These are phyloP conservation scores for Tetranychus truncatus DNA, from an alignment of 2,888 invertebrate genomes.

Conservation along the genomic window DNA sequence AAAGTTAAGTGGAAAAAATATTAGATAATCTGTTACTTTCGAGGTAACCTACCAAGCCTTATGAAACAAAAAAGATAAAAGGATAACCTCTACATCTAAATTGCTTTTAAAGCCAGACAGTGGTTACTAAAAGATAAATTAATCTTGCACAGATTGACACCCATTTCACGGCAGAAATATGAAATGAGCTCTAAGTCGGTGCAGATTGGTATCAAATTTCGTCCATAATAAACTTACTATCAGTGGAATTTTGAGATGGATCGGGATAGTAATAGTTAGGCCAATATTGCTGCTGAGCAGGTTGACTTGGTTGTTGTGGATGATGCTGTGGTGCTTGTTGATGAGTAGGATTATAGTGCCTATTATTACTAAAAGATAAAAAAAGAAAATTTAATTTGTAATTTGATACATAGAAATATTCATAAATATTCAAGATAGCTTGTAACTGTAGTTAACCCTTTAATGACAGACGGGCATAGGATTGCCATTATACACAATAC, in stretches of 20 bases:
- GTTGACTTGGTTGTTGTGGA: slow-evolving; percentile 5
- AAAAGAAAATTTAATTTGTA: neutral
- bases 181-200: slow-evolving; percentile 16
- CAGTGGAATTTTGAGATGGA: neutral
- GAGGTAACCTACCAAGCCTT: neutral
- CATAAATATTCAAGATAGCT: neutral
- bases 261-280: slow-evolving; percentile 13
- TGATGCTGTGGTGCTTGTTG: neutral
- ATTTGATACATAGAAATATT: too few relatives aligned
- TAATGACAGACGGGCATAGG: neutral
- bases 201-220: neutral
- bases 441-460: neutral
- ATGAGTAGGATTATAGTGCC: neutral
- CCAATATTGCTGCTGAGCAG: slow-evolving; percentile 12
- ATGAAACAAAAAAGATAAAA: neutral
- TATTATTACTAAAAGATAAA: neutral
- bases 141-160: slow-evolving; percentile 19
- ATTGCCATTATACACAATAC: neutral
- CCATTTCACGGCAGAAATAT: neutral
- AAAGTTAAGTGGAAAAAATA: neutral
- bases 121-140: neutral
- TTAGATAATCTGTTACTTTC: neutral
- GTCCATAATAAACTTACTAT: slow-evolving; percentile 8
- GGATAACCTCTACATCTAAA: neutral
- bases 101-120: neutral